phyloP scores from a whole-genome alignment of 2,113 vertebrate species.

The Ia io region DNA sequence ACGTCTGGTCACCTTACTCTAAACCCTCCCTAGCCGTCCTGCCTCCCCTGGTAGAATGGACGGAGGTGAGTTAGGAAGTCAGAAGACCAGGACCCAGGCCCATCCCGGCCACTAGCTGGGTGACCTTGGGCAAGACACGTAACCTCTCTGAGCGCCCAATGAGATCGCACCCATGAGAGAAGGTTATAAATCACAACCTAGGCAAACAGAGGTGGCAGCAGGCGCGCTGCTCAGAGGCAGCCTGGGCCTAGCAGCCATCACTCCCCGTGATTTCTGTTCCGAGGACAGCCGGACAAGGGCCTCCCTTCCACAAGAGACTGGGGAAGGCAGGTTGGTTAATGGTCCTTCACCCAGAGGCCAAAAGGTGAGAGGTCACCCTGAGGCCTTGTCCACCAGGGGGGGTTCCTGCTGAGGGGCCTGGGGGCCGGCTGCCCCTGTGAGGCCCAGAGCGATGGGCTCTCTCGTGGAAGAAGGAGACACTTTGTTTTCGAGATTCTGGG shows the following conservation, averaged over 20 bases:
- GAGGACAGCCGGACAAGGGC: constrained; percentile 59
- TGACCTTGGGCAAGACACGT: constrained; percentile 34
- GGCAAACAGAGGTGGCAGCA: constrained; percentile 36
- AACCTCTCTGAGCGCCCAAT: constrained; percentile 32
- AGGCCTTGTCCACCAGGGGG: constrained; percentile 51
- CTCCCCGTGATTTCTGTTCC: constrained; percentile 30
- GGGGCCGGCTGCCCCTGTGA: constrained; percentile 27
- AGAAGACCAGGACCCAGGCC: background rate
- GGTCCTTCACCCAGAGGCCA: constrained; percentile 69
- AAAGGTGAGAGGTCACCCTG: constrained; percentile 61
- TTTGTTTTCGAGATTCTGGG: constrained; percentile 24
- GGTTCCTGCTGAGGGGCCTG: constrained; percentile 34
- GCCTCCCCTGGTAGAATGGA: background rate
- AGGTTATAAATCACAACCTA: background rate
- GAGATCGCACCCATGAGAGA: background rate
- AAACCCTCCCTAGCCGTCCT: background rate
- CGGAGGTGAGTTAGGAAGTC: background rate
- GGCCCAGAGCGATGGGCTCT: background rate
- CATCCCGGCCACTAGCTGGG: background rate
- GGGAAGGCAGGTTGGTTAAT: constrained; percentile 68
- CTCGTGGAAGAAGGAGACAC: constrained; percentile 45
- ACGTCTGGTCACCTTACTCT: too few relatives aligned
- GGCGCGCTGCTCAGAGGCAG: background rate
- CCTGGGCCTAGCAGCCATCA: background rate
- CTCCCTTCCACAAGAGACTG: constrained; percentile 49